Evolutionary conservation across 2,113 vertebrate species (phyloP).

Genomic region (Syngnathus typhle): DNA sequence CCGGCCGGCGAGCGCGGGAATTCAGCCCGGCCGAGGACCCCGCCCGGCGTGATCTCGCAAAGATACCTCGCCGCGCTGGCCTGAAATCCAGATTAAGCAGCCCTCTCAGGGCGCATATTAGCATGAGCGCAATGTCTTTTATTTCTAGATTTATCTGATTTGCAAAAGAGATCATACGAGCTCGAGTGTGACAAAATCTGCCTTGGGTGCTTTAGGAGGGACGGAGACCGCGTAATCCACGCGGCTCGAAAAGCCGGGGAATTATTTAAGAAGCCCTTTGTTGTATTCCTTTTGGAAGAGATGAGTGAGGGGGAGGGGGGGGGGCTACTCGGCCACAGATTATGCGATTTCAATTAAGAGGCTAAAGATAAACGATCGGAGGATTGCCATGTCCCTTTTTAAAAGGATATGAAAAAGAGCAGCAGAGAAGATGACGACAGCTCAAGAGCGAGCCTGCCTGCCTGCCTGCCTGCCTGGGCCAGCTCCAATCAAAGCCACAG

Average conservation of each 20-base stretch:
- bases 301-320: conserved; percentile 19
- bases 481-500: conserved; percentile 1
- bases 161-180: conserved; percentile 64
- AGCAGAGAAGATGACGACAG: conserved; percentile 10
- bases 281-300: conserved; percentile 45
- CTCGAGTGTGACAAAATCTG: conserved; percentile 65
- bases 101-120: conserved; percentile 69
- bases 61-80: conserved; percentile 52
- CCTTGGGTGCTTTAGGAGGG: conserved; percentile 54
- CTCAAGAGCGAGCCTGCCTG: not conserved
- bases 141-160: conserved; percentile 67
- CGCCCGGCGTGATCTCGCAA: conserved; percentile 67
- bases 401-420: conserved; percentile 21
- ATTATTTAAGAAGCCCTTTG: conserved; percentile 70
- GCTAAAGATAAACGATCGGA: conserved; percentile 54
- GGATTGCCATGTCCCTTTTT: conserved; percentile 42
- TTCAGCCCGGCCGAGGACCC: conserved; percentile 58
- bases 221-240: conserved; percentile 60
- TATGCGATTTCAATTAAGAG: conserved; percentile 66
- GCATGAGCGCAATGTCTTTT: conserved; percentile 56
- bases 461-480: too few relatives aligned
- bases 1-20: conserved; percentile 45
- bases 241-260: conserved; percentile 41
- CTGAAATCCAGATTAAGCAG: conserved; percentile 65
- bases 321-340: conserved; percentile 46